Conservation (phyloP, 1,140 invertebrate genomes). For the Dolichoris vasculosae region DNA sequence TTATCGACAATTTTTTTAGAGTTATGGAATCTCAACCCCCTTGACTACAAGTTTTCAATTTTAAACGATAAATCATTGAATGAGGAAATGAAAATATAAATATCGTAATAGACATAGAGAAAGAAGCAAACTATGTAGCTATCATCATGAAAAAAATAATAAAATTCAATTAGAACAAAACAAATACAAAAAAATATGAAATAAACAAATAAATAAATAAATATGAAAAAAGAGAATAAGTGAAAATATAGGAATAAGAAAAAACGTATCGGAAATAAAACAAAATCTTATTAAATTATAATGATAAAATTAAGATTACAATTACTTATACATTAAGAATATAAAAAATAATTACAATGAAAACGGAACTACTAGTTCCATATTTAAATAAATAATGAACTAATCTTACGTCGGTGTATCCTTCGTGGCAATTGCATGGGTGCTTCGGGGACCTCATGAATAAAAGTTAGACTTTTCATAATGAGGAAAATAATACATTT, state of each 20-base stretch:
- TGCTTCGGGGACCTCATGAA: neutral
- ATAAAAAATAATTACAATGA: conserved; percentile 58
- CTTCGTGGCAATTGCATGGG: conserved; percentile 37
- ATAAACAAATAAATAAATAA: too few species aligned
- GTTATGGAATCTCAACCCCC: conserved; percentile 54
- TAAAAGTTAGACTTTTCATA: conserved; percentile 13
- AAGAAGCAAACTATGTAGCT: conserved; percentile 15
- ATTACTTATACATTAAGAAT: conserved; percentile 70
- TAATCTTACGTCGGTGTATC: conserved; percentile 67
- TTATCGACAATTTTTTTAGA: neutral
- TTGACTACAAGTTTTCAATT: conserved; percentile 70
- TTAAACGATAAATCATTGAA: conserved; percentile 48
- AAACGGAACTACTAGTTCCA: conserved; percentile 69
- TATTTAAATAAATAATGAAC: conserved; percentile 66
- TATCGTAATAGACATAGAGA: conserved; percentile 46
- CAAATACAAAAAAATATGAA: neutral
- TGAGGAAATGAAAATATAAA: conserved; percentile 37
- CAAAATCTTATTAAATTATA: conserved; percentile 55
- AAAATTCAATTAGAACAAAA: neutral
- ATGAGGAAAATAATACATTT: neutral
- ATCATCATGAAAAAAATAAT: neutral
- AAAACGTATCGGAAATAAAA: conserved; percentile 59
- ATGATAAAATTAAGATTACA: conserved; percentile 70
- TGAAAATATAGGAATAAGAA: conserved; percentile 59
- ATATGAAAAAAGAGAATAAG: conserved; percentile 38